These are phyloP conservation scores for Malacoraja senta DNA, from an alignment of 2,797 vertebrate genomes.

Conservation along the genomic window DNA sequence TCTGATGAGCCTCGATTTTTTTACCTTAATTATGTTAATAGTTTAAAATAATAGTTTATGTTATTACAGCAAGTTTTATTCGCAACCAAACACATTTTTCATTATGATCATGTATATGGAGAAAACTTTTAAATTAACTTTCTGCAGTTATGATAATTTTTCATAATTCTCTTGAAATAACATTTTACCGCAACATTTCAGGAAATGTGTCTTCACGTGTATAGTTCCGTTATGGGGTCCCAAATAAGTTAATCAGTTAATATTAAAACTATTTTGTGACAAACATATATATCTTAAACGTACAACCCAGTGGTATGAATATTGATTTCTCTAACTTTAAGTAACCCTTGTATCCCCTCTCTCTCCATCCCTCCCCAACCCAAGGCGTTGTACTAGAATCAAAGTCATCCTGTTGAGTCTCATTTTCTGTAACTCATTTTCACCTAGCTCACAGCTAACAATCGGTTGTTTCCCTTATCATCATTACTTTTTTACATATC, in stretches of 20 bases:
- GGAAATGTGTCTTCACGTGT: neutral
- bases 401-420: too few relatives aligned
- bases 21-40: constrained; percentile 1
- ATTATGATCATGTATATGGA: neutral
- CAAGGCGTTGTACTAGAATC: too few relatives aligned
- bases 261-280: neutral
- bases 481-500: too few relatives aligned
- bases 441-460: too few relatives aligned
- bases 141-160: neutral
- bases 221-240: neutral
- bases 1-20: neutral
- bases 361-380: too few relatives aligned
- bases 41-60: neutral
- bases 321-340: too few relatives aligned
- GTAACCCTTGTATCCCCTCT: too few relatives aligned
- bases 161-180: neutral
- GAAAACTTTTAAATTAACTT: neutral
- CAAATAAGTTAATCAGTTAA: neutral
- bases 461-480: too few relatives aligned
- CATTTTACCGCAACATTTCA: neutral
- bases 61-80: neutral
- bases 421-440: too few relatives aligned
- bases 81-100: neutral
- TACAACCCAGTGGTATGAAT: too few relatives aligned
- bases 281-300: neutral